These are phyloP conservation scores for Seira sanloemensis DNA, from an alignment of 2,888 invertebrate species.

Conservation along the genomic window DNA sequence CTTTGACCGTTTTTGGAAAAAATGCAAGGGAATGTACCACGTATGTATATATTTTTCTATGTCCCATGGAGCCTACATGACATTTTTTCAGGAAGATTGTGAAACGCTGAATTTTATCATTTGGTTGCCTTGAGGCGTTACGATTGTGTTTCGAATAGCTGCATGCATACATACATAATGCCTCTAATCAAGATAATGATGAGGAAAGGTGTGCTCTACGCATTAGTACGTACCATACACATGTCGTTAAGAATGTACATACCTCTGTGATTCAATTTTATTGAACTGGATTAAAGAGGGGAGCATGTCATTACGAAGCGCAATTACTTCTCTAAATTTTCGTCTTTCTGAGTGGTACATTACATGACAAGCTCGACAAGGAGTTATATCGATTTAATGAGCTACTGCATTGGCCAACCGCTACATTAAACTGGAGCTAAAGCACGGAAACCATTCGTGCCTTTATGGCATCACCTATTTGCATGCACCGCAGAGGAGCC, in stretches of 20 bases:
- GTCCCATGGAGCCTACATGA: too few species aligned
- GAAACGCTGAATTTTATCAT: background rate
- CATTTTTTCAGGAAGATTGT: background rate
- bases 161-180: background rate
- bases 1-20: background rate
- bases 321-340: slow-evolving; percentile 15
- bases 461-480: background rate
- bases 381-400: slow-evolving; percentile 45
- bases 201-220: background rate
- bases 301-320: slow-evolving; percentile 31
- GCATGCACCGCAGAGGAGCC: background rate
- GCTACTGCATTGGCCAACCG: background rate
- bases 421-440: background rate
- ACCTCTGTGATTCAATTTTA: background rate
- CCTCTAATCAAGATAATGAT: background rate
- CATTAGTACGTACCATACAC: too few species aligned
- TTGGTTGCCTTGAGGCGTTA: background rate
- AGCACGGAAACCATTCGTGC: background rate
- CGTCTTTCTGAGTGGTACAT: background rate
- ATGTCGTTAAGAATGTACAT: too few species aligned
- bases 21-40: background rate
- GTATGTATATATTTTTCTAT: too few species aligned
- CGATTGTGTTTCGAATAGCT: too few species aligned
- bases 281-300: slow-evolving; percentile 9
- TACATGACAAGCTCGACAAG: slow-evolving; percentile 29